These are phyloP conservation scores for Lithosia quadra DNA, from an alignment of 2,888 invertebrate species.

Conservation along the genomic window DNA sequence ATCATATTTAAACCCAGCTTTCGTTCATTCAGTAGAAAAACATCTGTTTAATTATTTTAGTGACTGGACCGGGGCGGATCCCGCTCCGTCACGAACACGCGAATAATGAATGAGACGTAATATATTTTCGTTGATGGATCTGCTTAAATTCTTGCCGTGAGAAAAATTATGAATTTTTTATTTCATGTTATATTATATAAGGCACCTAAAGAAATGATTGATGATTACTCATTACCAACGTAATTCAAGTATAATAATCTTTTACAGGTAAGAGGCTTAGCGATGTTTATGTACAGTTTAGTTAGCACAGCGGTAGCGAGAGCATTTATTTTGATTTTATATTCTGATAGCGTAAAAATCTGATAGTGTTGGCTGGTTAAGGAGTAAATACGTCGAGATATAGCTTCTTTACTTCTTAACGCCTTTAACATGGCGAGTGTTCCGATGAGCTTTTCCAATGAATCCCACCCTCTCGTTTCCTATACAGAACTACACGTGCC, in stretches of 20 bases:
- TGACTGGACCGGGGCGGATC: constrained; percentile 4
- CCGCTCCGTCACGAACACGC: constrained; percentile 7
- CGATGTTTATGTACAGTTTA: not conserved
- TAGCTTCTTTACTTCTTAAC: no score
- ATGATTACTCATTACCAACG: not conserved
- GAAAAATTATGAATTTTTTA: constrained; percentile 9
- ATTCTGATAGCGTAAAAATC: no score
- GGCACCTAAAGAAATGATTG: constrained; percentile 2
- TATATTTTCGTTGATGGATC: constrained; percentile 12
- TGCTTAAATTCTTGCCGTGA: constrained; percentile 6
- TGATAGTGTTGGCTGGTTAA: no score
- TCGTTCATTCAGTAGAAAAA: constrained; percentile 1
- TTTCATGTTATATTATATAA: not conserved
- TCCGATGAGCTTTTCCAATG: no score
- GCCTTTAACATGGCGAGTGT: no score
- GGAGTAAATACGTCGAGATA: no score
- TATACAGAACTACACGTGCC: no score
- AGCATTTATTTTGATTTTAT: not conserved
- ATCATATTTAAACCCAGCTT: not conserved
- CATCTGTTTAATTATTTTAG: constrained; percentile 13
- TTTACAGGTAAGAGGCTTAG: not conserved
- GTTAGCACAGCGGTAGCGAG: not conserved
- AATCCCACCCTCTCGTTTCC: no score
- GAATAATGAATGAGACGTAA: constrained; percentile 14
- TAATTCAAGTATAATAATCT: not conserved